Evolutionary conservation across 2,113 vertebrate species (phyloP), one percentile per base, ranked within the genome.

Genomic region (Stomatorhinus ivindoensis): DNA sequence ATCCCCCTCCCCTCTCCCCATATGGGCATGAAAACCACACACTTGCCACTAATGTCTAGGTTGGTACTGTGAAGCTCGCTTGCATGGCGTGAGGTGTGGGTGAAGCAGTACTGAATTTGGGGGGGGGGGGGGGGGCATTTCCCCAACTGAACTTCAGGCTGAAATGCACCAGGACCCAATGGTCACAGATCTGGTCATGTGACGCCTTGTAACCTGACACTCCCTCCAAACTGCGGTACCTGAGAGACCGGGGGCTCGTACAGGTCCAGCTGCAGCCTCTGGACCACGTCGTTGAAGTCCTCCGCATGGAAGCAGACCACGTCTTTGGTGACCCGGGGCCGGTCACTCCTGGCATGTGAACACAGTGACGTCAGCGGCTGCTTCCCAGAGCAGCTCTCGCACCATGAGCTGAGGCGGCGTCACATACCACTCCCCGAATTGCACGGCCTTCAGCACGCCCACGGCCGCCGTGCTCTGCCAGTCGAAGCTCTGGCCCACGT

Each of bases 401-500:
- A 4, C 31, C 27, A 7, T 0, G 4, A 21, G 35, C 15, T 1
- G 13, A 39, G 3, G n/a, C 58, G 58, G 58, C 11, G 13, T 15
- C 13, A 10, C 96, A 94, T 90, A 99, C 98, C 97, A 97, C 93
- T 99, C 97, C 94, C 98, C 97, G 80, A 98, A 99, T 94, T 97
- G 98, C 65, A 99, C 98, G 1, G 98, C 98, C 95, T 99, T 99
- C 92, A 99, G 95, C 11, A 99, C 98, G 0, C 98, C 98, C 0
- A 99, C 98, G 27, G 98, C 98, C 17, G 98, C 98, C 0, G 98
- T 99, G 93, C 98, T 99, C 96, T 99, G 97, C 98, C 98, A 99
- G 96, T 99, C 98, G 92, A 99, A 99, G 85, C 98, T 98, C 91
- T 99, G 98, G 9, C 98, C 98, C 39, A 99, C 98, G 0, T 99